Percentiles rank a stretch among this genome's conserved stretches.
Conservation (phyloP, 2,888 invertebrate genomes). For the Petrophora chlorosata region DNA sequence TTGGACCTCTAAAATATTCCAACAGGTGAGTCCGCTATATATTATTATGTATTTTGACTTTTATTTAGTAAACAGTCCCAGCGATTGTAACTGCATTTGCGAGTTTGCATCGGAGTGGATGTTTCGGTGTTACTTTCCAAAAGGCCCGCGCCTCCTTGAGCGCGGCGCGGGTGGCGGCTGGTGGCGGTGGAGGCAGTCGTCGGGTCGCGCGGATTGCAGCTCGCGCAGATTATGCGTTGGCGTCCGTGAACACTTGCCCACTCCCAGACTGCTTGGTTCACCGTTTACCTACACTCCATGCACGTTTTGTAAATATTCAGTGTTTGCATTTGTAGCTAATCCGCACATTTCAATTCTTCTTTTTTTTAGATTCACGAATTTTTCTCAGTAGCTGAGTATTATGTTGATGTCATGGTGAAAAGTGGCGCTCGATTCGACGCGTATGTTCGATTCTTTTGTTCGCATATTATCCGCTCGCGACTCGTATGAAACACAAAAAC, state of each 20-base stretch:
- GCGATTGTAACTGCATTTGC: slow-evolving; percentile 64
- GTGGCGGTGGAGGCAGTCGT: neutral
- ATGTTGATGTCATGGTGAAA: slow-evolving; percentile 63
- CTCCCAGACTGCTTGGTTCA: slow-evolving; percentile 41
- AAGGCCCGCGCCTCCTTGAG: slow-evolving; percentile 55
- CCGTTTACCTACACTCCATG: slow-evolving; percentile 41
- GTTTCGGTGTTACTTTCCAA: slow-evolving; percentile 62
- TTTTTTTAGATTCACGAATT: slow-evolving; percentile 43
- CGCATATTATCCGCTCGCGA: slow-evolving; percentile 60
- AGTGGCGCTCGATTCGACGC: slow-evolving; percentile 68
- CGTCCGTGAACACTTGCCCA: slow-evolving; percentile 47
- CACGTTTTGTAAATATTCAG: slow-evolving; percentile 67
- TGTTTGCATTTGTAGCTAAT: slow-evolving; percentile 45
- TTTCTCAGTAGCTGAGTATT: slow-evolving; percentile 41
- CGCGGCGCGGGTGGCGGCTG: slow-evolving; percentile 37
- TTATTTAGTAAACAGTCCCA: slow-evolving; percentile 46
- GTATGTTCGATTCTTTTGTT: slow-evolving; percentile 78
- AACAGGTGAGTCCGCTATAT: slow-evolving; percentile 62
- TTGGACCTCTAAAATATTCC: slow-evolving; percentile 60
- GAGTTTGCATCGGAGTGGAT: slow-evolving; percentile 53
- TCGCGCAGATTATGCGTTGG: slow-evolving; percentile 57
- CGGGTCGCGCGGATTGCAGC: slow-evolving; percentile 37
- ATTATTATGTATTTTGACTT: no score
- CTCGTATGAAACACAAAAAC: slow-evolving; percentile 65
- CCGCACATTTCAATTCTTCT: slow-evolving; percentile 36